Base-by-base conservation (phyloP, 2,888 invertebrate species). In the Apamea anceps region DNA sequence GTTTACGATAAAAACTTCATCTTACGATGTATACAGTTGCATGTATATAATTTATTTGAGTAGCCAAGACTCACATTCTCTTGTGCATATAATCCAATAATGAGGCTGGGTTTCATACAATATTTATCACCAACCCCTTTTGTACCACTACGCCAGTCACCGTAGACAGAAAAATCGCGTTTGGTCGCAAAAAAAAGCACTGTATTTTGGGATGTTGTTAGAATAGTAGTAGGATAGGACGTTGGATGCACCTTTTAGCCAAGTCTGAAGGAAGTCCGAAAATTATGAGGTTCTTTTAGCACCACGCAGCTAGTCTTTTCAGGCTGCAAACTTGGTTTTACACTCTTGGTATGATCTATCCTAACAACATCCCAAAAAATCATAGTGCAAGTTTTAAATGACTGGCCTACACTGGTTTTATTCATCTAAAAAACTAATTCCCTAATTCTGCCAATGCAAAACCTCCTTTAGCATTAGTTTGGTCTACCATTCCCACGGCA, bases 401-500 rank as follows among this genome's bases (percentile, higher is more conserved):
- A n/a, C 25, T 21, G 10, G 8, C 63, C n/a, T 60, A n/a, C 21
- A 54, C n/a, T 45, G 45, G 10, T 18, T 54, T 54, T 21, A 15
- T 25, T 21, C 6, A 28, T 48, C 13, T 18, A 5, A 66, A 66
- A 25, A 48, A 15, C 15, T 6, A 25, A 21, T 18, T 66, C 13
- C 45, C 57, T 75, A 60, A 42, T 68, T 66, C 37, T 21, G 28
- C 60, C 37, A 78, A 45, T 84, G 78, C 48, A 78, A 62, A 75
- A 51, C 67, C 87, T 75, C 28, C 81, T 82, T 87, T 74, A 82
- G 45, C 60, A 74, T 80, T 81, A 85, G 82, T 78, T 82, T 75
- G 62, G 81, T 73, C 73, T 68, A 81, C 66, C 85, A 85, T 93
- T 95, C 94, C 93, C 95, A 95, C 94, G 94, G 90, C 91, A 87